Base-by-base conservation (phyloP, 2,113 vertebrate genomes). In the Tretioscincus oriximinensis region DNA sequence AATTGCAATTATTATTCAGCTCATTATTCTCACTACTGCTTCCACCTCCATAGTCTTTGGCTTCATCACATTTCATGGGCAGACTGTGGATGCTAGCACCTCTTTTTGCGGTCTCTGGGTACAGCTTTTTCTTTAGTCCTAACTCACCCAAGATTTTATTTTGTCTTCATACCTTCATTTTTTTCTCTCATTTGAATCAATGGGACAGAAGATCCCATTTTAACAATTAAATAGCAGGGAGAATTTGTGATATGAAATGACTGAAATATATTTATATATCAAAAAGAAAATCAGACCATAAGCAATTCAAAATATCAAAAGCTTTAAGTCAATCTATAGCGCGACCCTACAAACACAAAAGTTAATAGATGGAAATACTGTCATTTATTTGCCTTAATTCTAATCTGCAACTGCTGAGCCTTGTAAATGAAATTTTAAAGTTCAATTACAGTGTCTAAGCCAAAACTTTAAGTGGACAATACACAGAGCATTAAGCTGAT, bases 401-500 rank as follows among this genome's bases (percentile, higher is more conserved):
- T 65, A 28, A 47, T 73, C 41, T 11, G 75, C 26, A n/a, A 69
- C 78, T 80, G 76, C 78, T 47, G 24, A n/a, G 28, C 3, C 7
- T 67, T 29, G 45, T 10, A 2, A 14, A 22, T 74, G 45, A 78
- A 76, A 73, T 2, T 74, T 28, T 45, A 31, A 73, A 84, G 45
- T 65, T 54, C 24, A 28, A 73, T 28, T 28, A 51, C 71, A 72
- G 61, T 10, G 41, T 73, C 65, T 22, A 51, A 72, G 5, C 65
- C 1, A 74, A 0, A 0, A n/a, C 18, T 18, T 77, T 70, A 81
- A 0, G 0, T 76, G 24, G 81, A 69, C 20, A 83, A 16, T 35
- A 76, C 29, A 31, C 10, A 87, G 51, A 9, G 10, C 63, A 78
- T 80, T 63, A 6, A 66, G n/a, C 18, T 0, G 0, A 49, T 60